Conservation (phyloP, 2,888 invertebrate genomes). For the Tachina grossa region DNA sequence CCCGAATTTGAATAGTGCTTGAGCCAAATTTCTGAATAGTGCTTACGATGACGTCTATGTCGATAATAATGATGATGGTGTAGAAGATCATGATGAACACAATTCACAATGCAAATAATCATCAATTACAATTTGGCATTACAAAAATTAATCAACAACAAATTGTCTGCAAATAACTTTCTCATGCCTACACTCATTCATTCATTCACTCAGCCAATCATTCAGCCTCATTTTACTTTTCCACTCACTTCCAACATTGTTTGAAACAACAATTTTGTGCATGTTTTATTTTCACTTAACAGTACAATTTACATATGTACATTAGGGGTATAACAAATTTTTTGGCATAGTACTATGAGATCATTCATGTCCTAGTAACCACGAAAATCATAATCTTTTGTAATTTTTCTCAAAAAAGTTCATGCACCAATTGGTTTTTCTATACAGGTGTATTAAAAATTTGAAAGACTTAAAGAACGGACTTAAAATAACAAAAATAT, state of each 20-base stretch:
- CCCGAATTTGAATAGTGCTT: slow-evolving; percentile 26
- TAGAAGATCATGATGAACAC: slow-evolving; percentile 39
- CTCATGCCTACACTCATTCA: slow-evolving; percentile 63
- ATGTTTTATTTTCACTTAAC: slow-evolving; percentile 8
- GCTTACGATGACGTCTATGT: slow-evolving; percentile 42
- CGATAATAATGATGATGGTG: slow-evolving; percentile 22
- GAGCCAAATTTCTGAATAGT: slow-evolving; percentile 38
- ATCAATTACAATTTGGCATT: slow-evolving; percentile 68
- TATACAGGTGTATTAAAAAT: too few relatives aligned
- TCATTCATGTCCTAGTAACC: too few relatives aligned
- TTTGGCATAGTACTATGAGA: too few relatives aligned
- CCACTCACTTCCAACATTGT: slow-evolving; percentile 13
- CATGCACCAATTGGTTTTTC: too few relatives aligned
- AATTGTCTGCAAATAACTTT: slow-evolving; percentile 69
- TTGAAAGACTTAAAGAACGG: too few relatives aligned
- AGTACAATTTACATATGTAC: background rate
- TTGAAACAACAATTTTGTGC: slow-evolving; percentile 3
- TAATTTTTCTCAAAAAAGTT: too few relatives aligned
- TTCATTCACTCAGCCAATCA: background rate
- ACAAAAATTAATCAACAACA: slow-evolving; percentile 68
- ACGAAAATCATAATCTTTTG: too few relatives aligned
- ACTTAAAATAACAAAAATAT: too few relatives aligned
- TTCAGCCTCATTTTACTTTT: slow-evolving; percentile 20
- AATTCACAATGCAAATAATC: slow-evolving; percentile 43
- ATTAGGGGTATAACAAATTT: too few relatives aligned